Base-by-base conservation (phyloP, 2,113 vertebrate genomes). In the Benitochromis conjunctus region DNA sequence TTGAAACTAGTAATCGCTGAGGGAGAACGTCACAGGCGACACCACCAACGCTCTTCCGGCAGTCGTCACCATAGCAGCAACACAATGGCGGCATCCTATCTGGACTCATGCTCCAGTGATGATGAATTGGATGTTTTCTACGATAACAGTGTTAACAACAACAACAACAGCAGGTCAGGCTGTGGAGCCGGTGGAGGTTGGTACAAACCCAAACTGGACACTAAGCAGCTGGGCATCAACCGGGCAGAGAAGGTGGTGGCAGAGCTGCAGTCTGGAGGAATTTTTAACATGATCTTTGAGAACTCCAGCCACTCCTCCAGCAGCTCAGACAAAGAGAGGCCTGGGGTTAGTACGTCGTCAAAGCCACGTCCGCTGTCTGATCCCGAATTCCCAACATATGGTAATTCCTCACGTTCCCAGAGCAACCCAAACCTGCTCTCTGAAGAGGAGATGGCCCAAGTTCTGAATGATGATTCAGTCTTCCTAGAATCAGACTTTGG, bases 221-320 rank as follows among this genome's bases (percentile, higher is more conserved):
- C 98, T 4, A 99, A 98, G 91, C 97, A 97, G 6, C 85, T 98
- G 66, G 98, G 99, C 9, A 99, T 99, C 85, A 98, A 99, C 92
- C 94, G 99, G 80, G 99, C 99, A 0, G 97, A 99, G 95, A 97
- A 97, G 26, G 99, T 99, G 1, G 98, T 99, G 18, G 98, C 98
- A 3, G 99, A 99, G 91, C 95, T 99, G 96, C 98, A 98, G 91
- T 99, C 99, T 0, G 99, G 99, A 6, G 97, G 98, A 2, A 99
- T 99, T 88, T 98, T 99, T 77, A 98, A 94, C 92, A 99, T 99
- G 99, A 98, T 99, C 84, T 98, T 99, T 81, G 98, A 99, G 85
- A 98, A 96, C 86, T 97, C 98, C 16, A 91, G 94, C 57, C 96
- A 97, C 55, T 97, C 97, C 9, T 95, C 96, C 24, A 94, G 96